Evolutionary conservation across 2,113 vertebrate genomes (phyloP), one percentile per base, ranked within the genome.

Genomic region (Rhabdornis inornatus): DNA sequence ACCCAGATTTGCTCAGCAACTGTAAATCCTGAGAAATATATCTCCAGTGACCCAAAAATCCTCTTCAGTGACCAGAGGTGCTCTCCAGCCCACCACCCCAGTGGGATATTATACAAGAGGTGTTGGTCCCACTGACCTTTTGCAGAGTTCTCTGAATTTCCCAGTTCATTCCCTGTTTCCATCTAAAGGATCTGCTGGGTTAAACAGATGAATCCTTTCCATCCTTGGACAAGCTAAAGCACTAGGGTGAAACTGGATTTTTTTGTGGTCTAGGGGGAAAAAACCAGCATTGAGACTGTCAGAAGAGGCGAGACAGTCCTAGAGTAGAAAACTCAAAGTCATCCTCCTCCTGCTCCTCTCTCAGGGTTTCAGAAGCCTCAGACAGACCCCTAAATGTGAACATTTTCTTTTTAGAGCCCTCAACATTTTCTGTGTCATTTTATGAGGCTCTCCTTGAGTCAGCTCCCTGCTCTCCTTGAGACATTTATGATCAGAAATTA

Each of bases 101-200:
- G 37, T 39, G 42, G 13, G 15, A 12, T 7, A 0, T 9, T 28
- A 2, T 10, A 22, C 45, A 39, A 7, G 15, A 3, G 21, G 2
- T 28, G 28, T 6, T 45, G 37, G 9, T 55, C 60, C 31, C 5
- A 1, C 3, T 35, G 31, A 18, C 28, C 30, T 33, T 52, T 5
- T 24, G 45, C 65, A 39, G 39, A 47, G 83, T 16, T 44, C 13
- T n/a, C 25, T 23, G 59, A 31, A 45, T 25, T 83, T 55, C 71
- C n/a, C 21, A 6, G n/a, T 44, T 57, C 31, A 4, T 64, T 59
- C 47, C 61, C 56, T 8, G 0, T 7, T 61, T 63, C n/a, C 52
- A 27, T 14, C 31, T 35, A 1, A 13, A 35, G 76, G 47, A 30
- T 61, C 22, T 70, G 1, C n/a, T 75, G 71, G 52, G 31, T 57